These are phyloP conservation scores for Bujurquina vittata DNA, from an alignment of 2,113 vertebrate species.

Conservation along the genomic window DNA sequence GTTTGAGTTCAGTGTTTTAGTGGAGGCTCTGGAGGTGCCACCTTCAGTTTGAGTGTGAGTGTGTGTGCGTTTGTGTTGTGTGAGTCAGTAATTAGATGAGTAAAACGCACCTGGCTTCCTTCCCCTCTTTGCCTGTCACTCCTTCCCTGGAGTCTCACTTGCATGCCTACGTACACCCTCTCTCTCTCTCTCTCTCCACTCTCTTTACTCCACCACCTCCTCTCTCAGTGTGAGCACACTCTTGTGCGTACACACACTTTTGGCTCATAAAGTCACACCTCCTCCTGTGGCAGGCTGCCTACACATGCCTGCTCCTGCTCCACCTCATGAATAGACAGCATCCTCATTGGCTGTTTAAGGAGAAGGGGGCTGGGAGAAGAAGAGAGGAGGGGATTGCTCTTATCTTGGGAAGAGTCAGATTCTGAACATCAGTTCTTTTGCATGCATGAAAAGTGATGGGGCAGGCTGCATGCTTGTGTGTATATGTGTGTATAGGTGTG, in stretches of 20 bases:
- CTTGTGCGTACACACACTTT: constrained; percentile 60
- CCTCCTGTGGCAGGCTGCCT: constrained; percentile 88
- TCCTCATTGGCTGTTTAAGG: constrained; percentile 91
- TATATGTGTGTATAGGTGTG: background rate
- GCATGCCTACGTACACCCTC: constrained; percentile 58
- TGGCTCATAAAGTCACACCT: constrained; percentile 81
- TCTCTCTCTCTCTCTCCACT: constrained; percentile 9
- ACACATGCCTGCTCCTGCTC: constrained; percentile 93
- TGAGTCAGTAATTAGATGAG: constrained; percentile 40
- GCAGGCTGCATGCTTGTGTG: constrained; percentile 55
- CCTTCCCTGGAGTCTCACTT: constrained; percentile 50
- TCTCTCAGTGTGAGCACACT: constrained; percentile 65
- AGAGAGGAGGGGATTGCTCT: constrained; percentile 78
- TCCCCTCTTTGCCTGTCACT: constrained; percentile 57
- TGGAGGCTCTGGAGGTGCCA: constrained; percentile 27
- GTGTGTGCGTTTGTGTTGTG: constrained; percentile 34
- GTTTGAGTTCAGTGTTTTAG: constrained; percentile 11
- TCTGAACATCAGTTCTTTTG: constrained; percentile 71
- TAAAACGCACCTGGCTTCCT: constrained; percentile 47
- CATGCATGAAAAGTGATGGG: constrained; percentile 5
- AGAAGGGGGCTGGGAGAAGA: constrained; percentile 76
- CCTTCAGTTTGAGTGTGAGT: constrained; percentile 19
- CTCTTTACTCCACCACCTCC: constrained; percentile 53
- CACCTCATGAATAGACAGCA: constrained; percentile 91
- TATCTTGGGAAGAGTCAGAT: constrained; percentile 48